Conservation (phyloP, 2,113 vertebrate genomes). For the Sciurus niger region DNA sequence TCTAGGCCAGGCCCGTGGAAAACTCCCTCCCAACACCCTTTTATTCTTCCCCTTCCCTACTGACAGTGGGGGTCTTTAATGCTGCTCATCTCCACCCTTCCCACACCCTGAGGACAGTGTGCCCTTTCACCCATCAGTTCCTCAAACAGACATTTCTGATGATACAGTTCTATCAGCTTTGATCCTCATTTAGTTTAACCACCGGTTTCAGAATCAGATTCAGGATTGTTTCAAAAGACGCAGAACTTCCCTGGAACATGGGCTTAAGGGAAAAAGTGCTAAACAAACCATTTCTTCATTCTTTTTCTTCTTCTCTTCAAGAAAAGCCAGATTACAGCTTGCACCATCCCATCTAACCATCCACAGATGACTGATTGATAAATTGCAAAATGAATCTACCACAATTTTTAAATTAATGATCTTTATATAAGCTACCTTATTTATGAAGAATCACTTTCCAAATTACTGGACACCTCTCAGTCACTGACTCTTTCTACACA, state of each 20-base stretch:
- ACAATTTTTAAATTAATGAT: neutral
- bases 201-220: conserved; percentile 31
- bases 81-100: neutral
- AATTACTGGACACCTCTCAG: neutral
- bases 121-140: neutral
- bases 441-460: neutral
- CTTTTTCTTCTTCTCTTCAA: conserved; percentile 10
- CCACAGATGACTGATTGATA: neutral
- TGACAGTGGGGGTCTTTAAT: neutral
- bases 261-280: neutral
- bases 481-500: neutral
- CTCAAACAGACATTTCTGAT: neutral
- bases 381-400: neutral
- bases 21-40: neutral
- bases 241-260: neutral
- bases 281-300: neutral
- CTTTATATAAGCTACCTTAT: conserved; percentile 17
- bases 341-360: neutral
- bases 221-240: neutral
- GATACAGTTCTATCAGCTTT: fast-evolving
- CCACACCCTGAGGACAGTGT: neutral
- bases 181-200: neutral
- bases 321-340: neutral
- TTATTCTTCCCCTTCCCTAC: neutral
- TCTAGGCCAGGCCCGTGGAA: neutral